Base-by-base conservation (phyloP, 1,140 invertebrate species). In the Cyclargus thomasi region DNA sequence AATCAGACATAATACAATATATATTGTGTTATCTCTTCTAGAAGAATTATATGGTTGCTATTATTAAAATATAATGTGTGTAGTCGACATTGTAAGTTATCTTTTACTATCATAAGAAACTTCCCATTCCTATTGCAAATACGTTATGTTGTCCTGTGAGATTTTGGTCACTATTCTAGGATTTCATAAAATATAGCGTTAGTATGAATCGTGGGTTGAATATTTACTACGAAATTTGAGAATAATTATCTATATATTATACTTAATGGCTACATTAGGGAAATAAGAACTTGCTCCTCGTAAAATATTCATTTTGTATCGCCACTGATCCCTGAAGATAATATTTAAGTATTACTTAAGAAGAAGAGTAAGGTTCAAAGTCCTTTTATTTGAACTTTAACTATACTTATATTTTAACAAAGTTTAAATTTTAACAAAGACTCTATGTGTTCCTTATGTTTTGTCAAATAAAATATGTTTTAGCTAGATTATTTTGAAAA, bases 191-290 rank as follows among this genome's bases (percentile, higher is more conserved):
- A 70, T 35, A 59, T 29, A 39, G 64, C 70, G 59, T 65, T 70
- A 65, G 67, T 67, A 68, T 64, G 57, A 68, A 67, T 39, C 74
- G 79, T 75, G 75, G 71, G 67, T 70, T 69, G 81, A 87, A 86
- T 86, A 78, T 78, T 83, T 76, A 83, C 74, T 77, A 75, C 72
- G 70, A 72, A 70, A 77, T 74, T 74, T 70, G 71, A 75, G 81
- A 80, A 85, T 88, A 88, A 88, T 85, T 86, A 84, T 85, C 85
- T 75, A 86, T 86, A 86, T 82, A 83, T 88, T 81, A 81, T 79
- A 78, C 75, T 74, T 86, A 86, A 88, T 74, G 83, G 80, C 74
- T 65, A 74, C 76, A 82, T 86, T 88, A 86, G 82, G 84, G 83
- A 83, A 84, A 86, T 88, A 80, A 74, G 70, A 72, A 72, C 71